Base-by-base conservation (phyloP, 2,888 invertebrate species). In the Pocota personata region DNA sequence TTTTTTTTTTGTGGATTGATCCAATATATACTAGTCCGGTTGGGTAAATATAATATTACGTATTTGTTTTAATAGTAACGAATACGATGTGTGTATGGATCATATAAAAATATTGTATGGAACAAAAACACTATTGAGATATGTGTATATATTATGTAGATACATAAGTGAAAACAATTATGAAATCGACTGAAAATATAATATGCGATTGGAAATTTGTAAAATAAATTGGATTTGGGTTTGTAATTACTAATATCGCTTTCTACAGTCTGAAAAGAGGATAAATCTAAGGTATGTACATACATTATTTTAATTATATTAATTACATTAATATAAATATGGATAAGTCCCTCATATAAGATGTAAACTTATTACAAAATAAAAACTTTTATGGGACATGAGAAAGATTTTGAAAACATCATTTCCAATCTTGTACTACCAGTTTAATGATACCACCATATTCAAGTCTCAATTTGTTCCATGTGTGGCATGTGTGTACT, bases 121-220 rank as follows among this genome's bases (percentile, higher is more conserved):
- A 24, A 27, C 21, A 43, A 32, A 1, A 48, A 46, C 46, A 46
- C 8, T 30, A 19, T 30, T 1, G 1, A n/a, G 14, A 14, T 27
- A 14, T 30, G 5, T 24, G 3, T 50, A n/a, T 50, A n/a, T 27
- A 0, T 21, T 21, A 21, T 46, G 6, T 16, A 4, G 10, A 16
- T 43, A 43, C 5, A 46, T 46, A 12, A 46, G 46, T 46, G 46
- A 19, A 46, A 64, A 46, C 35, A 60, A 32, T 24, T 24, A 37
- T 67, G 24, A 67, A 52, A 52, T 48, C 35, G 12, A 52, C 50
- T 52, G 46, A 64, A 64, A 32, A 64, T 66, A 30, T 27, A 30
- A 7, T 5, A 32, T 32, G n/a, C 27, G 14, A 27, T 7, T 24
- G 27, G 3, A 10, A 24, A 27, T 35, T 8, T 58, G 6, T 60